Base-by-base conservation (phyloP, 2,888 invertebrate species). In the Andrena bucephala region DNA sequence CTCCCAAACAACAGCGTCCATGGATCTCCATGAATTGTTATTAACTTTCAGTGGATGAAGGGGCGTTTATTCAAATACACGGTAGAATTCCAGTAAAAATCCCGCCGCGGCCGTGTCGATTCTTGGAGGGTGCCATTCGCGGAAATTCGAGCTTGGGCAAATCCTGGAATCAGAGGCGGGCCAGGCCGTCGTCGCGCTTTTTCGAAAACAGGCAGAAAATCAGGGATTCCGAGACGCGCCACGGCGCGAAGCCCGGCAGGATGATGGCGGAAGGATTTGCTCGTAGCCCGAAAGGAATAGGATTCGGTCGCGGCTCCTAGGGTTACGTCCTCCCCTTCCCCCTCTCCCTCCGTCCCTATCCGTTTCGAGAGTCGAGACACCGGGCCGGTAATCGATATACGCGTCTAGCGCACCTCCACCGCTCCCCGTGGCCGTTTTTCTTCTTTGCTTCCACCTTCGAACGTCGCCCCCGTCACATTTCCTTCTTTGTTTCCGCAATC, bases 341-440 rank as follows among this genome's bases (percentile, higher is more conserved):
- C 75, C 65, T 27, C 16, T 24, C 20, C 67, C 50, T 62, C 31
- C 24, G 63, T 65, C 57, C 50, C 60, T 52, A n/a, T 59, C 52
- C 57, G 42, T 50, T 31, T 84, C 68, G 77, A 82, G 73, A 62
- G 81, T 84, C 88, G 86, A 85, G 85, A 86, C 84, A 85, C 60
- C 73, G 81, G 78, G 82, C 59, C 82, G 75, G 90, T 87, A 90
- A 90, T 90, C 90, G 89, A 90, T 90, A 89, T 87, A 87, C 81
- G 88, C 87, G 89, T 89, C 88, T 86, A 86, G 85, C 85, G 63
- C 63, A 52, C 71, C 67, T 67, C 73, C 63, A 67, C 75, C 73
- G 20, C 69, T 66, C 71, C 59, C 66, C 70, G 70, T 57, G 62
- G 6, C 48, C 72, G 63, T 67, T 73, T 76, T 66, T 75, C 69